Percentiles rank a stretch among this genome's conserved stretches.
Evolutionary conservation across 2,113 vertebrate species (phyloP).

Genomic region (Turdus rufiventris): DNA sequence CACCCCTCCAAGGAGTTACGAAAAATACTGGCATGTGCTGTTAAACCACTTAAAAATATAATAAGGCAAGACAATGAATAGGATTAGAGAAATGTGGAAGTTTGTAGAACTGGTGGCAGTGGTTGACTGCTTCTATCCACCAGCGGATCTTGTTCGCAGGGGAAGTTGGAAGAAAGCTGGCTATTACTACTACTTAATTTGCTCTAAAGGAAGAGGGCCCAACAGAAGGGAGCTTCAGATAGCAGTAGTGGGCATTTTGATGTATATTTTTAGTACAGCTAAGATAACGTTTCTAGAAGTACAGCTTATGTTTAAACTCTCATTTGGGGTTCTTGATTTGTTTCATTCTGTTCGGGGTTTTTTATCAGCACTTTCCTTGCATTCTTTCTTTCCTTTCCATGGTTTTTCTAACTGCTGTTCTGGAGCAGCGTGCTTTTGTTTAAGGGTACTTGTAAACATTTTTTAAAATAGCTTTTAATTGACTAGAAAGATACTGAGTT

Average conservation of each 20-base stretch:
- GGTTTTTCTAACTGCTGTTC: not conserved
- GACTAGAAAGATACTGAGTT: not conserved
- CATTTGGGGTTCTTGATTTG: conserved; percentile 6
- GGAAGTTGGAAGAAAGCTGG: conserved; percentile 39
- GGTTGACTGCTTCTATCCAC: not conserved
- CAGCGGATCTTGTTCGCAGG: not conserved
- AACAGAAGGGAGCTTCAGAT: conserved; percentile 56
- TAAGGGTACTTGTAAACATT: not conserved
- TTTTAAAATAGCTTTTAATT: not conserved
- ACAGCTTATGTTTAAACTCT: not conserved
- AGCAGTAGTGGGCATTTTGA: conserved; percentile 27
- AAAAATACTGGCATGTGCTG: not conserved
- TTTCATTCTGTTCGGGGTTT: not conserved
- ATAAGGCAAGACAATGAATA: not conserved
- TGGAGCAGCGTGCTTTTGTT: not conserved
- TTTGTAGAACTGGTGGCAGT: not conserved
- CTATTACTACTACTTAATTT: conserved; percentile 25
- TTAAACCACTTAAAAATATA: not conserved
- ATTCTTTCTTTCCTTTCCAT: not conserved
- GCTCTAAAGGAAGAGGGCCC: conserved; percentile 52
- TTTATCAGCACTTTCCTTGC: not conserved
- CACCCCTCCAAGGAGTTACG: not conserved
- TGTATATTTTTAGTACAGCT: conserved; percentile 19
- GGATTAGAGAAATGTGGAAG: not conserved
- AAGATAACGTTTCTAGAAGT: not conserved